These are phyloP conservation scores for Tringa solitaria DNA, from an alignment of 2,113 vertebrate genomes.

Conservation along the genomic window DNA sequence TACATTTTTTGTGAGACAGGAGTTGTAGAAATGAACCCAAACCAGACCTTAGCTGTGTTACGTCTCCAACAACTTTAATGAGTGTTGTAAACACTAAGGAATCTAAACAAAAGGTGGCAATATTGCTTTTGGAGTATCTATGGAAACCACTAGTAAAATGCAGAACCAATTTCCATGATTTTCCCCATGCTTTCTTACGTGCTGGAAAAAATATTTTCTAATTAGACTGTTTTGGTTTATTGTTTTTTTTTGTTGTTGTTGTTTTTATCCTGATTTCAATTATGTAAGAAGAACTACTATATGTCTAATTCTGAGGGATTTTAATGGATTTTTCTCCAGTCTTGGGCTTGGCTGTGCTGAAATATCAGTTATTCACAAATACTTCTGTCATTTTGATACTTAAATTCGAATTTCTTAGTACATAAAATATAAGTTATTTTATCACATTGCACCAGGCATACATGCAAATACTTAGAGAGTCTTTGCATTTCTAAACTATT, in stretches of 20 bases:
- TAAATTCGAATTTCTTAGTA: neutral
- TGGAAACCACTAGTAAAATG: neutral
- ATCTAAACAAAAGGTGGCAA: fast-evolving
- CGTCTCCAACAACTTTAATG: neutral
- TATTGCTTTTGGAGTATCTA: neutral
- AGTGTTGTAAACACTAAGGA: neutral
- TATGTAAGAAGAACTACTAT: neutral
- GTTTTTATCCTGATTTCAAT: fast-evolving
- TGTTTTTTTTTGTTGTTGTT: neutral
- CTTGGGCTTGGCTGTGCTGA: neutral
- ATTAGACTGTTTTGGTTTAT: neutral
- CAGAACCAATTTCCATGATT: neutral
- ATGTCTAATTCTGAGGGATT: neutral
- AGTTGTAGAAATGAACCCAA: neutral
- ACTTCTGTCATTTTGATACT: neutral
- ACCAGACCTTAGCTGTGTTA: neutral
- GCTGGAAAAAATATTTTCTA: neutral
- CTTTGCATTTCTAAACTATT: neutral
- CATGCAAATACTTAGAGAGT: neutral
- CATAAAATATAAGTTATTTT: neutral
- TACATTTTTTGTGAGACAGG: neutral
- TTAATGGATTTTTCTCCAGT: neutral
- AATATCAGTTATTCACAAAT: neutral
- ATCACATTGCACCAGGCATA: neutral
- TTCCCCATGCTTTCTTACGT: neutral